A percentile compares a stretch with the other conserved stretches of the same genome.
Evolutionary conservation across 2,888 invertebrate species (phyloP).

Genomic region (Drosophila meridiana): DNA sequence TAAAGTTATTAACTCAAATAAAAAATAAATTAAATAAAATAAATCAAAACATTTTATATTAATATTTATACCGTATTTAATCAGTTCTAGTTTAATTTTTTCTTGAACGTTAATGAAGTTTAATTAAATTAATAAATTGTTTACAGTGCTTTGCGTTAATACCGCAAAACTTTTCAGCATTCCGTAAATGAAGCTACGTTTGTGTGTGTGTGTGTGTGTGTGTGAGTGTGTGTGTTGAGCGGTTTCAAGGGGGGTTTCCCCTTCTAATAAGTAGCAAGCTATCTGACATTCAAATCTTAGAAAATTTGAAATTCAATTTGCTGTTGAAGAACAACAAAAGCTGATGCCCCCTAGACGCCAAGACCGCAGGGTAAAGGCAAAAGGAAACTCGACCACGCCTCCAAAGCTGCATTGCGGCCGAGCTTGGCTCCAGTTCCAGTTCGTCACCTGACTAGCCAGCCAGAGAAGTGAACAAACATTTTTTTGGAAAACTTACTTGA

Average conservation of each 20-base stretch:
- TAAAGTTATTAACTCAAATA: no score
- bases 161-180: constrained; percentile 63
- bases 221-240: constrained; percentile 7
- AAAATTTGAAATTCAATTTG: constrained; percentile 77
- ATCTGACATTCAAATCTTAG: constrained; percentile 69
- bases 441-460: constrained; percentile 54
- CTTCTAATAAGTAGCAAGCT: constrained; percentile 62
- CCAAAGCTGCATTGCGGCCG: constrained; percentile 16
- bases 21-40: no score
- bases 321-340: constrained; percentile 64
- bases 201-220: constrained; percentile 28
- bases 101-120: no score
- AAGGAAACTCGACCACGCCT: constrained; percentile 9
- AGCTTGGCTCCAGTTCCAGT: constrained; percentile 13
- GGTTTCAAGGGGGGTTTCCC: constrained; percentile 24
- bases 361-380: constrained; percentile 30
- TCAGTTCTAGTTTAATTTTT: no score
- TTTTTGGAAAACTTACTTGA: constrained; percentile 73
- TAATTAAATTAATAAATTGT: neutral
- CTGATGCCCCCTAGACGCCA: constrained; percentile 17
- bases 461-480: constrained; percentile 75
- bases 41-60: no score
- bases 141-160: constrained; percentile 37
- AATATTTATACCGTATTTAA: no score
- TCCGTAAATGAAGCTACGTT: constrained; percentile 48